Evolutionary conservation across 1,140 invertebrate species (phyloP).

Genomic region (Ceratina australensis): DNA sequence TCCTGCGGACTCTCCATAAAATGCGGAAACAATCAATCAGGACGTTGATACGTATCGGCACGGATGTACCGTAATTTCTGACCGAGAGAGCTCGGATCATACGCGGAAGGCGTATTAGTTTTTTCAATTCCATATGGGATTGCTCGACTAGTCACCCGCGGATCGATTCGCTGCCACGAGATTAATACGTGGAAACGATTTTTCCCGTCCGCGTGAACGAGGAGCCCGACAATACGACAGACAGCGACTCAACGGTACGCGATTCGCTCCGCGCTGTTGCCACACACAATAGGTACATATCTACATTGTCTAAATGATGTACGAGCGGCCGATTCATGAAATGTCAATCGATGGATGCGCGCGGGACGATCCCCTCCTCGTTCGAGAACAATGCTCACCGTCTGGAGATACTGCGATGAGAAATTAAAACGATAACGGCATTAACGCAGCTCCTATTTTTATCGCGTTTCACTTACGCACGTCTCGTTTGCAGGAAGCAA

Average conservation of each 20-base stretch:
- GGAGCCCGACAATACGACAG: slow-evolving; percentile 28
- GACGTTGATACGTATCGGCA: not conserved
- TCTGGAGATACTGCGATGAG: slow-evolving; percentile 14
- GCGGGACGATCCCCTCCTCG: slow-evolving; percentile 34
- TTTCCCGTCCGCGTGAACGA: slow-evolving; percentile 11
- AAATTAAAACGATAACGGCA: slow-evolving; percentile 28
- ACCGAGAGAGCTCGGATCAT: not conserved
- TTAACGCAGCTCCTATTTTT: not conserved
- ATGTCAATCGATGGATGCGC: slow-evolving; percentile 48
- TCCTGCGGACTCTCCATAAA: not conserved
- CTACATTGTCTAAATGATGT: slow-evolving; percentile 59
- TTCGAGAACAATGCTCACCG: slow-evolving; percentile 32
- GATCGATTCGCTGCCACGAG: slow-evolving; percentile 14
- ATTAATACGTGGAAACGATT: slow-evolving; percentile 52
- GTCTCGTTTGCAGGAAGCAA: not conserved
- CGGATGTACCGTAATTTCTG: slow-evolving; percentile 12
- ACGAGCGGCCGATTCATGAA: slow-evolving; percentile 49
- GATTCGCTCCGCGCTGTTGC: not conserved
- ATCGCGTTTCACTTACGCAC: not conserved
- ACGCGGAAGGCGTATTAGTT: not conserved
- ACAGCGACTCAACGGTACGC: not conserved
- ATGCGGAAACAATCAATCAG: slow-evolving; percentile 9
- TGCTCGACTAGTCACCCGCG: not conserved
- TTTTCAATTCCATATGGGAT: slow-evolving; percentile 7
- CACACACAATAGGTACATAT: slow-evolving; percentile 45